These are phyloP conservation scores for Chauna torquata DNA, from an alignment of 2,113 vertebrate species.

Conservation along the genomic window DNA sequence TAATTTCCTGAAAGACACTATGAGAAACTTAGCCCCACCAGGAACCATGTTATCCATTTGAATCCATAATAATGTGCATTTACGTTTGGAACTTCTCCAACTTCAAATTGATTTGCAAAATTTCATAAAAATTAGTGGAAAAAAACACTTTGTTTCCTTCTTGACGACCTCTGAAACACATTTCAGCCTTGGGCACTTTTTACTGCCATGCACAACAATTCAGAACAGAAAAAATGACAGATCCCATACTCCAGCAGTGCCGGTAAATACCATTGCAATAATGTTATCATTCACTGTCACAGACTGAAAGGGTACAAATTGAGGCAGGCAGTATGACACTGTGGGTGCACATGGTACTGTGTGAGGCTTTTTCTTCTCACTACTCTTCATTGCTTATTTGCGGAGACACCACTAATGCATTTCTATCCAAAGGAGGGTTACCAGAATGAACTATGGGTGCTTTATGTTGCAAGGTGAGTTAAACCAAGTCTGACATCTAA, in stretches of 20 bases:
- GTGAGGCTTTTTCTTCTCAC: not conserved
- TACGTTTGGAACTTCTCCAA: constrained; percentile 53
- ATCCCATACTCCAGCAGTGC: constrained; percentile 46
- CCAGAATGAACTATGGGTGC: not conserved
- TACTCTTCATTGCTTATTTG: not conserved
- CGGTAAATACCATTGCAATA: constrained; percentile 54
- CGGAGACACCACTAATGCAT: constrained; percentile 15
- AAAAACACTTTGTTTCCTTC: constrained; percentile 24
- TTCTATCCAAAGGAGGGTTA: not conserved
- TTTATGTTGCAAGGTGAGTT: constrained; percentile 5
- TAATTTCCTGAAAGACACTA: constrained; percentile 13
- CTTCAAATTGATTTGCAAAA: constrained; percentile 8
- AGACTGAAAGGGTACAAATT: constrained; percentile 57
- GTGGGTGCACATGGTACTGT: not conserved
- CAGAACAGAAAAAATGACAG: constrained; percentile 42
- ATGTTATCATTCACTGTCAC: constrained; percentile 66
- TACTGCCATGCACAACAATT: constrained; percentile 34
- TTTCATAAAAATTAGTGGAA: not conserved
- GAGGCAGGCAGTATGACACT: constrained; percentile 28
- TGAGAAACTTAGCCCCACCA: constrained; percentile 15
- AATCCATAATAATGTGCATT: not conserved
- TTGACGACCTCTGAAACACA: constrained; percentile 21
- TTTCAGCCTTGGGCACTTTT: constrained; percentile 28
- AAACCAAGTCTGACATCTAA: constrained; percentile 28
- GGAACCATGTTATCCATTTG: not conserved